Percentiles rank a stretch among this genome's conserved stretches.
phyloP scores from a whole-genome alignment of 2,888 invertebrate species.

The Mylabris sibirica region DNA sequence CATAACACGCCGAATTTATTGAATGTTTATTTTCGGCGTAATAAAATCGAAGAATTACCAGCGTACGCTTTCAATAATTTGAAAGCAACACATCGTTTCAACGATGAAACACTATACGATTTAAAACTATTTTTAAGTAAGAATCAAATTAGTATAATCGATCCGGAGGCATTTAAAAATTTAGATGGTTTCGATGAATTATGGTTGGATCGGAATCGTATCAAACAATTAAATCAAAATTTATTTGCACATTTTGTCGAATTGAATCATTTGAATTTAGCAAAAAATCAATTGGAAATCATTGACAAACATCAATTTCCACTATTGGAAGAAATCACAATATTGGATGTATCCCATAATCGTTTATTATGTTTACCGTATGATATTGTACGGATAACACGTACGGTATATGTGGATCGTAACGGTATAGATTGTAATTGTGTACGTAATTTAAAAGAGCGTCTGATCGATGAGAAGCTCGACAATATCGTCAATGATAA shows the following conservation, averaged over 20 bases:
- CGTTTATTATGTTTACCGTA: conserved; percentile 16
- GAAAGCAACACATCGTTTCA: conserved; percentile 40
- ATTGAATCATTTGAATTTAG: conserved; percentile 15
- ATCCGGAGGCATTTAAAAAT: conserved; percentile 39
- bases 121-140: conserved; percentile 38
- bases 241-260: conserved; percentile 29
- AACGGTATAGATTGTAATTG: conserved; percentile 16
- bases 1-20: conserved; percentile 49
- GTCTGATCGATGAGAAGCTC: not conserved
- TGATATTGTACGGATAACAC: not conserved
- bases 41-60: conserved; percentile 48
- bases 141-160: conserved; percentile 41
- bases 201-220: conserved; percentile 45
- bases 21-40: conserved; percentile 50
- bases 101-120: conserved; percentile 36
- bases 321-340: conserved; percentile 2
- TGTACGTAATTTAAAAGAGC: not conserved
- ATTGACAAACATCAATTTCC: not conserved
- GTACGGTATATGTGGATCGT: conserved; percentile 10
- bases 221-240: conserved; percentile 36
- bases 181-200: conserved; percentile 43
- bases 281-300: conserved; percentile 14
- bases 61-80: conserved; percentile 51
- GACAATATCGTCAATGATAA: conserved; percentile 1
- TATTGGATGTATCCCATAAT: conserved; percentile 14